Percentiles rank a stretch among this genome's conserved stretches.
These are phyloP conservation scores for Atta cephalotes DNA, from an alignment of 1,140 invertebrate genomes.

Conservation along the genomic window DNA sequence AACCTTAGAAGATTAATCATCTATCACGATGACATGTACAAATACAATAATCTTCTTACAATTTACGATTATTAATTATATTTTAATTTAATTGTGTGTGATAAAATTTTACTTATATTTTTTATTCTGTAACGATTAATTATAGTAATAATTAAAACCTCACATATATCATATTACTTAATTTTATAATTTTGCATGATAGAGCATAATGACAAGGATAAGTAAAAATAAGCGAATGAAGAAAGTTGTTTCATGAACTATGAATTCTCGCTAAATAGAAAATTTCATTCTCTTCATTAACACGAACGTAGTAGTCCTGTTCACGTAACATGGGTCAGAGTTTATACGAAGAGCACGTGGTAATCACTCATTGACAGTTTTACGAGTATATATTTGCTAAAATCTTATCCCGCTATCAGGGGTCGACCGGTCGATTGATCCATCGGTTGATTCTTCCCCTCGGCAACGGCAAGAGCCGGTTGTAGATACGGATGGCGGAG, in stretches of 20 bases:
- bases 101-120: conserved; percentile 6
- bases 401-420: conserved; percentile 63
- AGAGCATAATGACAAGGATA: not conserved
- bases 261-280: not conserved
- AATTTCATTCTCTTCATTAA: conserved; percentile 14
- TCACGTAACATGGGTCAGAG: not conserved
- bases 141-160: not conserved
- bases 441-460: conserved; percentile 49
- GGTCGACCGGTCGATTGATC: conserved; percentile 4
- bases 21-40: not conserved
- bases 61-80: not conserved
- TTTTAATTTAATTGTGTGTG: not conserved
- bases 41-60: not conserved
- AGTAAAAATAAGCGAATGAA: not conserved
- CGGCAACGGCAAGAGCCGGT: conserved; percentile 29
- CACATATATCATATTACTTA: not conserved
- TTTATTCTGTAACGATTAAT: conserved; percentile 2
- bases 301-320: not conserved
- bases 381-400: conserved; percentile 75
- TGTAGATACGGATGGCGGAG: conserved; percentile 34
- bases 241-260: too few species aligned
- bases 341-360: conserved; percentile 1
- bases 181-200: not conserved
- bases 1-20: too few species aligned
- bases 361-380: conserved; percentile 66